Evolutionary conservation across 2,888 invertebrate species (phyloP), one percentile per base, ranked within the genome.

Genomic region (Ceriagrion tenellum): DNA sequence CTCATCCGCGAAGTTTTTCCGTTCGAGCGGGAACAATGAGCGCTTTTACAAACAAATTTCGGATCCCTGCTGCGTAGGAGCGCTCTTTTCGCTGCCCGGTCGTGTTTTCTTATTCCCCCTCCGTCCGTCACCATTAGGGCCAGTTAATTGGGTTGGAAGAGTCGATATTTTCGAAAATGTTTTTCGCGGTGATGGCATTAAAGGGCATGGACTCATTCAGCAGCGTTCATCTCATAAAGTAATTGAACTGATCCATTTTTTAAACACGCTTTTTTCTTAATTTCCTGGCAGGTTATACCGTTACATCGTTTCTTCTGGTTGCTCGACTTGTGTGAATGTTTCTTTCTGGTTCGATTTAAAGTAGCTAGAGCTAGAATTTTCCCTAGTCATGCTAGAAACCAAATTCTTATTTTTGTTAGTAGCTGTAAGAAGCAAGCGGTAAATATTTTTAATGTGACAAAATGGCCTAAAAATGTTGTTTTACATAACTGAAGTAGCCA

Each of bases 1-100:
- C 69, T 69, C 69, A 69, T 69, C 26, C 69, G 23, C 69, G 23
- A 30, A 35, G 81, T 81, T 81, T 47, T 81, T 81, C 35, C 81
- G 81, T 35, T 81, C 35, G 81, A n/a, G 26, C 35, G 35, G 35
- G 81, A 81, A 81, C 81, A 81, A 81, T 35, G 81, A 81, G 12
- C 81, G 81, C 69, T 81, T 81, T 81, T 35, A 81, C 30, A 81
- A 35, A 81, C 81, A 35, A 81, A 81, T 81, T 81, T 69, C 26
- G 2, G 59, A 10, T 16, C 59, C 3, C 26, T 10, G n/a, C 35
- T 81, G 81, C 16, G 81, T 35, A 12, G 35, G 81, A 81, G 4
- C 30, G 81, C 4, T 18, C 0, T 35, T 81, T 81, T 16, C 2
- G 13, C 35, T n/a, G 35, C 26, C 26, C 30, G 1, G 23, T 81